Evolutionary conservation across 2,888 invertebrate genomes (phyloP), one percentile per base, ranked within the genome.

Genomic region (Patella ulyssiponensis): DNA sequence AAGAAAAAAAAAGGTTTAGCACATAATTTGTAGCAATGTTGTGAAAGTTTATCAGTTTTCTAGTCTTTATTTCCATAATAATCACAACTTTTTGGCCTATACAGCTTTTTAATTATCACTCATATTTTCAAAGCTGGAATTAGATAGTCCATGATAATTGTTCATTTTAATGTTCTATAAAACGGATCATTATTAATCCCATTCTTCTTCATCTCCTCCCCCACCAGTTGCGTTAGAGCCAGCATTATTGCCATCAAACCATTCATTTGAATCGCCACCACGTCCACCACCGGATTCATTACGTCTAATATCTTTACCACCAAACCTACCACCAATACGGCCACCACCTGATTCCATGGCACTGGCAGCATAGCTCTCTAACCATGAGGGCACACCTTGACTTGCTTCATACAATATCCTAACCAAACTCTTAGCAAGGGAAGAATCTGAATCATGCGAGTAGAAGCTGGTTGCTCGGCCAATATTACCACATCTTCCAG

Each of bases 401-500:
- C 94, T 94, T 0, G 97, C 96, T 90, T 92, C 95, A 77, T 94
- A 93, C 27, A 98, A 92, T 74, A 96, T 95, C 87, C 94, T 94
- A 0, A 95, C 94, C 64, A 98, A 92, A 82, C 94, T 94, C 78
- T 86, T 86, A 0, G 92, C 92, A 0, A 89, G 80, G 88, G 97
- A 96, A n/a, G 83, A 81, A 23, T 86, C 88, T 0, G 89, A 80
- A 89, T 97, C 86, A 54, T 83, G 74, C 11, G 80, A 80, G 79
- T 85, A 89, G 82, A 89, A 90, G 44, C 88, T 88, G 12, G 88
- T 87, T 20, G 85, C 85, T 90, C 88, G 92, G 92, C 95, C 98
- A 83, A 98, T 94, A 93, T 99, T 99, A 81, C 99, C 99, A 96
- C 99, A 99, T 90, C 99, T 96, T 77, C 99, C 99, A 33, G 99